Evolutionary conservation across 2,113 vertebrate genomes (phyloP), one percentile per base, ranked within the genome.

Genomic region (Nicator chloris): DNA sequence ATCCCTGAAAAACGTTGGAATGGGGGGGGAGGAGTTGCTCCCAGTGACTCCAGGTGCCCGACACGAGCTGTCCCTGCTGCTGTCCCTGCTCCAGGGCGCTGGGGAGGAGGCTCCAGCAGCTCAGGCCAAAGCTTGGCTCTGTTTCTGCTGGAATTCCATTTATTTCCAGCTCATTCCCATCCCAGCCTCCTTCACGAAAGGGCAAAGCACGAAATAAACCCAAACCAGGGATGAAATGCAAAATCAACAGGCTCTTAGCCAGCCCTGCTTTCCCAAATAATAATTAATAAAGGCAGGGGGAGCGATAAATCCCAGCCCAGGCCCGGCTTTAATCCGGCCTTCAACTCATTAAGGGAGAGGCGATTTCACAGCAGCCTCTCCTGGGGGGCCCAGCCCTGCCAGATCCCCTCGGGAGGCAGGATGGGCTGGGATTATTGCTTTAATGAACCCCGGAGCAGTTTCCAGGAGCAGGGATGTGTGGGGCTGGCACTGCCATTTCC

Each of bases 391-490:
- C 64, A 73, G 86, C 50, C 15, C 80, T 71, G 91, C 49, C 60
- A 94, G 76, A 91, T 75, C 91, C 91, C 82, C 11, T 81, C 75
- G 45, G 4, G 69, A 10, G 73, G 95, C 86, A 92, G 83, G 77
- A 4, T 94, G 91, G 92, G 83, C 13, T 56, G 77, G 94, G 94
- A 94, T 94, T 88, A 63, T 92, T 60, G 76, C 51, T 77, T 77
- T 88, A 73, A 90, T 83, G 95, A 88, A 59, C 50, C 86, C 60
- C 15, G 86, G 90, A 83, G 47, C 42, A 59, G 51, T 20, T 90
- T 95, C 88, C 95, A 97, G 90, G 88, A 73, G 90, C 63, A 64
- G 77, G 92, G 92, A 78, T 86, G 90, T 76, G 79, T 69, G 92
- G 68, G 37, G 75, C 35, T 83, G 81, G 66, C 66, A 13, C 70